Base-by-base conservation (phyloP, 2,888 invertebrate genomes). In the Chrysodeixis includens region DNA sequence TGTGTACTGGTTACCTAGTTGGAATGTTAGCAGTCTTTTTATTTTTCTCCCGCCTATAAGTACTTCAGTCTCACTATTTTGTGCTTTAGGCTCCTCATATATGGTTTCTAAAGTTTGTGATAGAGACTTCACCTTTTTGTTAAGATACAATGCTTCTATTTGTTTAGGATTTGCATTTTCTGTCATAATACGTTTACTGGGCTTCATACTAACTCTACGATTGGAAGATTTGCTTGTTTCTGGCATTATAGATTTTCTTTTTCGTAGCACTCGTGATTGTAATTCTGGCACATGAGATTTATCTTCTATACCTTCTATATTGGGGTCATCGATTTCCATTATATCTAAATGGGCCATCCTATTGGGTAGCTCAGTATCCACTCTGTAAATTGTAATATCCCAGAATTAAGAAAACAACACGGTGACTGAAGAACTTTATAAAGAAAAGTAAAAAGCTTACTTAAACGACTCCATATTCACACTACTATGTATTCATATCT, bases 61-160 rank as follows among this genome's bases (percentile, higher is more conserved):
- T n/a, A 89, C 86, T 56, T 91, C 87, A 32, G 92, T 86, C 56
- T 93, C 93, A 73, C 85, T 89, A 68, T 80, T 90, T 54, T 88
- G 91, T 69, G 92, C 89, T 79, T 94, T 95, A n/a, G 95, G 95
- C 76, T 96, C 96, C 88, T 96, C 96, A 82, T 95, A 96, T 82
- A 96, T 96, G 1, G 96, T 96, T 88, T 96, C 96, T 78, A 96
- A 89, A 66, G 93, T 95, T 79, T 95, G 95, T 57, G 95, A 91
- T 46, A 91, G 74, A 53, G 92, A 90, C 81, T 95, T 96, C 0
- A 96, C 89, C 82, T 90, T 95, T 83, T 95, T 96, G 78, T 96
- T 96, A 46, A 96, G 90, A 84, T 96, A 96, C 74, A 96, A 91
- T 53, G 95, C 95, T 81, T 95, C 95, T 64, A 95, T 92, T 83